phyloP scores from a whole-genome alignment of 2,888 invertebrate species.

The Masnerella sp. region DNA sequence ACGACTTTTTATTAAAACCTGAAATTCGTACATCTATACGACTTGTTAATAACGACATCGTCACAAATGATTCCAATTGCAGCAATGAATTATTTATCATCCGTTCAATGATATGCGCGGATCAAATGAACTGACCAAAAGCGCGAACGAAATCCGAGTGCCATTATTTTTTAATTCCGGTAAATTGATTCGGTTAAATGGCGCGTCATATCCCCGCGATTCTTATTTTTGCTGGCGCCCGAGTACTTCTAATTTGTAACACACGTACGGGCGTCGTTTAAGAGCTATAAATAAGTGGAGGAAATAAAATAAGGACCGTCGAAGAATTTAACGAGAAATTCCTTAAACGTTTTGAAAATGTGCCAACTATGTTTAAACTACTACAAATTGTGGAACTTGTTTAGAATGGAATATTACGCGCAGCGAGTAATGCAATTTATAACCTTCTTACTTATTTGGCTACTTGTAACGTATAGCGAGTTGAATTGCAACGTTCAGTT shows the following conservation, averaged over 20 bases:
- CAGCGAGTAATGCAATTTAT: constrained; percentile 1
- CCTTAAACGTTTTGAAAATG: constrained; percentile 28
- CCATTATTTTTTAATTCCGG: too few species aligned
- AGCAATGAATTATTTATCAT: too few species aligned
- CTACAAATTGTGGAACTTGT: constrained; percentile 31
- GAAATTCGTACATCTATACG: too few species aligned
- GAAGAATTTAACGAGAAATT: constrained; percentile 19
- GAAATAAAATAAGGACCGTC: constrained; percentile 4
- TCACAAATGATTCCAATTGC: too few species aligned
- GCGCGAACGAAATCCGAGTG: too few species aligned
- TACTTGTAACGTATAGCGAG: neutral
- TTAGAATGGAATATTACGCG: constrained; percentile 27
- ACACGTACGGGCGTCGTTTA: neutral
- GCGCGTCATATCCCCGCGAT: too few species aligned
- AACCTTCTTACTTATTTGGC: constrained; percentile 5
- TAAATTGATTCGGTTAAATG: too few species aligned
- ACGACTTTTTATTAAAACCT: too few species aligned
- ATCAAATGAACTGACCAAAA: too few species aligned
- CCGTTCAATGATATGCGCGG: too few species aligned
- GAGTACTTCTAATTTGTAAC: neutral
- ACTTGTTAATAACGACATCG: too few species aligned
- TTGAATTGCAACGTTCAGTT: neutral
- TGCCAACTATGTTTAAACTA: constrained; percentile 32
- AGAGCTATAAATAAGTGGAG: constrained; percentile 3
- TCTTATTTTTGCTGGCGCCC: neutral